Base-by-base conservation (phyloP, 2,797 vertebrate genomes). In the Eidolon dupreanum region DNA sequence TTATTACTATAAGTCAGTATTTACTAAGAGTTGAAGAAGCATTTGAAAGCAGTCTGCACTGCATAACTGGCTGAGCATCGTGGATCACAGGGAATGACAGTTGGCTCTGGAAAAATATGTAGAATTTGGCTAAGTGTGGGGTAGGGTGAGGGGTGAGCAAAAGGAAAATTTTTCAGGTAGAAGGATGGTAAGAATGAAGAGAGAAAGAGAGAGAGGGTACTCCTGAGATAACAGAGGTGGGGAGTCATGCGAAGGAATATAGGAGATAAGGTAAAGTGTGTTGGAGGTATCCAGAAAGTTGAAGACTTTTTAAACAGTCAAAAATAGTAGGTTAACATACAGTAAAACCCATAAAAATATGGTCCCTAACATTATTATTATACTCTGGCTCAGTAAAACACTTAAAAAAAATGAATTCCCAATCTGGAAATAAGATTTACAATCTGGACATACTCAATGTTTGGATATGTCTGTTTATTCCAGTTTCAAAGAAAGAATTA, bases 401-500 rank as follows among this genome's bases (percentile, higher is more conserved):
- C 20, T 74, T 66, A 8, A 26, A 74, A 43, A 46, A 11, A 71
- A 63, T 63, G 81, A 63, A 20, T 51, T 41, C 55, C 51, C n/a
- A 85, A 41, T 61, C 20, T 28, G 70, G 16, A 77, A 94, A 88
- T 57, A 53, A 61, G 11, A 61, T 57, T 91, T 36, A 22, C 19
- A 93, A 3, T 73, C 57, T 92, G 57, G 33, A 96, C 57, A 63
- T 73, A 82, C 3, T 82, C 41, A 53, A 1, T 41, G 24, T 87
- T 78, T 87, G 33, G 20, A 49, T 55, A 49, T 59, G 15, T 55
- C 49, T 94, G 16, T 73, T 93, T 75, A 41, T 92, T 83, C 38
- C 87, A 68, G 17, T 92, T 90, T 86, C 74, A 87, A 71, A 82
- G 59, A 91, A 95, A 85, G 87, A 90, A 91, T 83, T 51, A 78